These are phyloP conservation scores for Antrozous pallidus DNA, from an alignment of 2,797 vertebrate genomes.

Conservation along the genomic window DNA sequence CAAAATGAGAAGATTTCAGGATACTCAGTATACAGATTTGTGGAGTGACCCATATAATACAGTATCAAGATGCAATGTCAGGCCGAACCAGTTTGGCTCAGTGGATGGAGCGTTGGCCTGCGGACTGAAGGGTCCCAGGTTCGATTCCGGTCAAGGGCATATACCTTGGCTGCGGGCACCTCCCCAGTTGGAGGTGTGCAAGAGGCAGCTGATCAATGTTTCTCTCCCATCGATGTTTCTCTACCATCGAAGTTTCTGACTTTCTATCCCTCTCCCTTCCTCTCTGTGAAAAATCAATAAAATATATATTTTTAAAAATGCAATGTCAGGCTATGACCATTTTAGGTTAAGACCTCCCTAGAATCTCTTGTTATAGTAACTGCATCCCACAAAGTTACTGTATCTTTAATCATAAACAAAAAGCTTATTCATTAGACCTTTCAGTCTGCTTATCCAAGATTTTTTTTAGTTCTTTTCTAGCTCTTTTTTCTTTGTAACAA, in stretches of 20 bases:
- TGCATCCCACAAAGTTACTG: not conserved
- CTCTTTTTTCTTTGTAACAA: not conserved
- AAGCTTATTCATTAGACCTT: not conserved
- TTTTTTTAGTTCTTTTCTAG: not conserved
- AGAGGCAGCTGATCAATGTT: no score
- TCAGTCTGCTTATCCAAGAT: not conserved
- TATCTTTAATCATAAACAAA: not conserved
- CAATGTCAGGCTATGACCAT: not conserved
- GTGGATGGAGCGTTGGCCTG: no score
- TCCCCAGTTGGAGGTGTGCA: no score
- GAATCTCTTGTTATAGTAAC: not conserved
- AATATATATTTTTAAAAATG: no score
- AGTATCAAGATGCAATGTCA: not conserved
- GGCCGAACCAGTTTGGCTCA: no score
- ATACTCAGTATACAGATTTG: not conserved
- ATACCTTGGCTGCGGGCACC: no score
- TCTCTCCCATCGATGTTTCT: no score
- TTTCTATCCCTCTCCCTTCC: no score
- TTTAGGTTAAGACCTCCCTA: not conserved
- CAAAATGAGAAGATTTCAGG: not conserved
- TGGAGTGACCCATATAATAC: not conserved
- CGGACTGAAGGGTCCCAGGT: no score
- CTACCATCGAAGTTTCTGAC: no score
- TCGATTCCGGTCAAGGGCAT: no score
- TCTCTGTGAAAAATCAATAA: no score